Base-by-base conservation (phyloP, 2,797 vertebrate genomes). In the Cuniculus paca region DNA sequence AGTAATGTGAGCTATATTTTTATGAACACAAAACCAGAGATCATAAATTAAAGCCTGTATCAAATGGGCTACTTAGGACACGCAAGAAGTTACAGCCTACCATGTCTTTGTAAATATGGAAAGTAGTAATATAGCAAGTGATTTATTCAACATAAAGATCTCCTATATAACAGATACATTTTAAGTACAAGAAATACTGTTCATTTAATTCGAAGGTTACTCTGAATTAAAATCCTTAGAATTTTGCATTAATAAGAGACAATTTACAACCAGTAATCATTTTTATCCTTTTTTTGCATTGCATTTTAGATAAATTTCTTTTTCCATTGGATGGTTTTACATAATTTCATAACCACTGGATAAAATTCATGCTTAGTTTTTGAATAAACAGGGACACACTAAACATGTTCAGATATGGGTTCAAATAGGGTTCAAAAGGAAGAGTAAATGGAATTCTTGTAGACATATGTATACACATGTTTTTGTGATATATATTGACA, bases 1-100 rank as follows among this genome's bases (percentile, higher is more conserved):
- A 91, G 50, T 70, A 63, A 78, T 89, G 11, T 45, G 28, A 87
- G 45, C 75, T 88, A 82, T 54, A 88, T 90, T 94, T 96, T 96
- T 60, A 77, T 39, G 14, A 86, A 74, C 39, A 94, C 70, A 77
- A 94, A 96, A 72, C n/a, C 39, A 93, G 24, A 84, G 45, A 86
- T 65, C n/a, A 70, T 50, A 94, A 81, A 92, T 61, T 94, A 48
- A 95, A 95, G 91, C 78, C 9, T 36, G 61, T 0, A 86, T 36
- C 13, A 56, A 3, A 9, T 52, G 12, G 39, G 58, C 26, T 87
- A 78, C 5, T 61, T 81, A 79, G 19, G 34, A 78, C 22, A 90
- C 39, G 58, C 7, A 3, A 91, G 31, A 91, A 90, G 83, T 81
- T 3, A 96, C 1, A 79, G 3, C 34, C 72, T 65, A 61, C 14